Percentiles rank a stretch among this genome's conserved stretches.
Evolutionary conservation across 1,140 invertebrate genomes (phyloP).

Genomic region (Drosophila rufa): DNA sequence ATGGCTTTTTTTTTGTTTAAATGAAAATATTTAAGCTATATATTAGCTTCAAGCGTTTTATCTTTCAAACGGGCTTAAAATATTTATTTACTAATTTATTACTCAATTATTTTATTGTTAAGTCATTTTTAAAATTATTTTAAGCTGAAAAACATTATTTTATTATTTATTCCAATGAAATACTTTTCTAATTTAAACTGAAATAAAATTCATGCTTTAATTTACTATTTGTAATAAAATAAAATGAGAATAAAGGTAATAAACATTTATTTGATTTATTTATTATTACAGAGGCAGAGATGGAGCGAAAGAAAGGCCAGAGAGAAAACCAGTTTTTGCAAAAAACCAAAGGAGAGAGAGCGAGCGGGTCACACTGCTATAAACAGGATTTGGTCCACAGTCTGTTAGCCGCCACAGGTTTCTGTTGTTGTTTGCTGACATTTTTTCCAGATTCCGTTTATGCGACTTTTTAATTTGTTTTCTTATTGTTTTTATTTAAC

Average conservation of each 20-base stretch:
- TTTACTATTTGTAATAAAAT: not conserved
- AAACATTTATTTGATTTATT: slow-evolving; percentile 21
- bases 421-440: slow-evolving; percentile 45
- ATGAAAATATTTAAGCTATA: too few relatives aligned
- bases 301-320: not conserved
- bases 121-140: too few relatives aligned
- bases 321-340: slow-evolving; percentile 24
- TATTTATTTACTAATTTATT: too few relatives aligned
- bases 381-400: slow-evolving; percentile 21
- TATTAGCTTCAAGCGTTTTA: too few relatives aligned
- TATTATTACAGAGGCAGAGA: not conserved
- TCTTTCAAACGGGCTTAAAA: too few relatives aligned
- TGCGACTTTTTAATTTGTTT: not conserved
- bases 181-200: too few relatives aligned
- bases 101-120: too few relatives aligned
- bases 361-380: slow-evolving; percentile 9
- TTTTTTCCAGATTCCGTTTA: not conserved
- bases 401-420: slow-evolving; percentile 71
- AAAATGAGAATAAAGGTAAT: slow-evolving; percentile 18
- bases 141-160: too few relatives aligned
- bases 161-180: too few relatives aligned
- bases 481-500: slow-evolving; percentile 11
- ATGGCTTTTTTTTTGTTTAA: too few relatives aligned
- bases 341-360: slow-evolving; percentile 2
- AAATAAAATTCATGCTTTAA: too few relatives aligned